These are phyloP conservation scores for Cepaea nemoralis DNA, from an alignment of 1,140 invertebrate genomes.

Conservation along the genomic window DNA sequence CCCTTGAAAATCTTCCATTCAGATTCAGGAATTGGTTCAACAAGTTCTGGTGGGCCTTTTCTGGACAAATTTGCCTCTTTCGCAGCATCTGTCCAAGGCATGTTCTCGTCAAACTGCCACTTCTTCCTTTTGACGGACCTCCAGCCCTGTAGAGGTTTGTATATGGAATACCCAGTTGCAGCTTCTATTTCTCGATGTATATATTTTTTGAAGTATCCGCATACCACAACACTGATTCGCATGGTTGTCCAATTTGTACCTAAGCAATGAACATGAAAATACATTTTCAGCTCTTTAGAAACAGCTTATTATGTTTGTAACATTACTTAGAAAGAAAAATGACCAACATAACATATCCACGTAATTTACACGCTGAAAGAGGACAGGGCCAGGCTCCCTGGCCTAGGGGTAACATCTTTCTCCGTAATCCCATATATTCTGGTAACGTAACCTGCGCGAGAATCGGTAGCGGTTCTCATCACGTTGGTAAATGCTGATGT, in stretches of 20 bases:
- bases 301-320: background rate
- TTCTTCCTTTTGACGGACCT: slow-evolving; percentile 42
- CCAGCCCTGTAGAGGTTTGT: slow-evolving; percentile 48
- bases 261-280: too few relatives aligned
- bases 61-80: slow-evolving; percentile 46
- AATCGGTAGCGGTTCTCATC: too few relatives aligned
- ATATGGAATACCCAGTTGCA: slow-evolving; percentile 43
- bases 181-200: slow-evolving; percentile 49
- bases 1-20: slow-evolving; percentile 55
- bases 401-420: too few relatives aligned
- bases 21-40: slow-evolving; percentile 47
- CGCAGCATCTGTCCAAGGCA: slow-evolving; percentile 55
- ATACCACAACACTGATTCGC: slow-evolving; percentile 45
- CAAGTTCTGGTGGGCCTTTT: slow-evolving; percentile 2
- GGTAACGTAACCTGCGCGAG: too few relatives aligned
- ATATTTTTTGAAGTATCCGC: slow-evolving; percentile 54
- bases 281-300: too few relatives aligned
- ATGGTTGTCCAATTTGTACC: slow-evolving; percentile 25
- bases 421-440: too few relatives aligned
- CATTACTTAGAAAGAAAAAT: background rate
- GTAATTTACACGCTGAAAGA: too few relatives aligned
- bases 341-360: background rate
- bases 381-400: too few relatives aligned
- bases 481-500: too few relatives aligned
- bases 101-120: slow-evolving; percentile 50